Percentiles rank a stretch among this genome's conserved stretches.
Evolutionary conservation across 2,113 vertebrate species (phyloP).

Genomic region (Beaufortia kweichowensis): DNA sequence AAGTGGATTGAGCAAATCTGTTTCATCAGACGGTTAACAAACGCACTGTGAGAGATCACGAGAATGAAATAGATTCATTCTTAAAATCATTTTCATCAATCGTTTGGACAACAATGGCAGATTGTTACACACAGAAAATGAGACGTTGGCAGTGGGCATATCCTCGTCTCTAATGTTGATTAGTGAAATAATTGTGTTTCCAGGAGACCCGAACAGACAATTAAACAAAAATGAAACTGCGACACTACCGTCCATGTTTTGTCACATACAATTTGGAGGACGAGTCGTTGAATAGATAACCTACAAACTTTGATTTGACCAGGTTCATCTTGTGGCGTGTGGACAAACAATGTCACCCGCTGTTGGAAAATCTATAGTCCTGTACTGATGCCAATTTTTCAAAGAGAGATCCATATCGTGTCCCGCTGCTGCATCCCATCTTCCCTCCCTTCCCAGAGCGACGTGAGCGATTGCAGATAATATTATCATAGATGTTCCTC

Average conservation of each 20-base stretch:
- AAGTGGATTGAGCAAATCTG: too few relatives aligned
- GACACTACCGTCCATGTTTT: background rate
- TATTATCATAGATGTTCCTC: constrained; percentile 70
- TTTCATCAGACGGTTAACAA: too few relatives aligned
- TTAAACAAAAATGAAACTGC: constrained; percentile 53
- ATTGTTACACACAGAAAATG: constrained; percentile 65
- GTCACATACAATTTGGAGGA: background rate
- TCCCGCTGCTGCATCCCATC: constrained; percentile 30
- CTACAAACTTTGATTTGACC: background rate
- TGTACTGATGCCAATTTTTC: constrained; percentile 43
- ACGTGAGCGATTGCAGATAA: constrained; percentile 69
- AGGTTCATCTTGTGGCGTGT: background rate
- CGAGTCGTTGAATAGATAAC: background rate
- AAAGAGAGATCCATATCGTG: constrained; percentile 43
- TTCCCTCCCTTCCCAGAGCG: constrained; percentile 40
- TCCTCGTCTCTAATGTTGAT: constrained; percentile 63
- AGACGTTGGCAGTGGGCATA: constrained; percentile 58
- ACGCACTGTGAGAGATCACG: background rate
- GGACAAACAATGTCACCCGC: constrained; percentile 21
- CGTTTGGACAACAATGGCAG: constrained; percentile 6
- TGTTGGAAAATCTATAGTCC: constrained; percentile 28
- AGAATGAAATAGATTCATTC: constrained; percentile 24
- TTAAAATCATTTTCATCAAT: constrained; percentile 8
- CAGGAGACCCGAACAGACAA: constrained; percentile 56
- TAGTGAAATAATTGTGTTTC: constrained; percentile 66